phyloP scores from a whole-genome alignment of 2,888 invertebrate species.

The Odontomyia ornata region DNA sequence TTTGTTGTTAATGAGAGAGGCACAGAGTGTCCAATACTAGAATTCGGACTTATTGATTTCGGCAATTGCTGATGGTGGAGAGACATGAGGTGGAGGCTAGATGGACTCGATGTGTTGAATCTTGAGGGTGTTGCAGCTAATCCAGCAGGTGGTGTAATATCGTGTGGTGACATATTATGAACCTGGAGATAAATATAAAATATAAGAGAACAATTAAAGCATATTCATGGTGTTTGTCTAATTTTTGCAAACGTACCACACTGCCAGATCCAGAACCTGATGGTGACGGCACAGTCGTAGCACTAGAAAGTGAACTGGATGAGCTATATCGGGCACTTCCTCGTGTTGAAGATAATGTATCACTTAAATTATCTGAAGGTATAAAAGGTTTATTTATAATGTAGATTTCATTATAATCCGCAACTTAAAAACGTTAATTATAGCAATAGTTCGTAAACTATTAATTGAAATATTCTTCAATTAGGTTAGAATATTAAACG shows the following conservation, averaged over 20 bases:
- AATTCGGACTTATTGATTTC: constrained; percentile 45
- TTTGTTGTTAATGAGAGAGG: constrained; percentile 57
- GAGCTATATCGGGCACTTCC: constrained; percentile 64
- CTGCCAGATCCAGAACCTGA: constrained; percentile 34
- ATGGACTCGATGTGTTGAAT: constrained; percentile 51
- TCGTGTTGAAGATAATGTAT: constrained; percentile 59
- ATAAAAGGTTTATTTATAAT: background rate
- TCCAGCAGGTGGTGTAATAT: constrained; percentile 59
- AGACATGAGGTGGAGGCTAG: constrained; percentile 41
- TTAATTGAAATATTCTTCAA: too few species aligned
- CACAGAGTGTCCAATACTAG: constrained; percentile 47
- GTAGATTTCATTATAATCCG: too few species aligned
- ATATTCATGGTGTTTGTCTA: too few species aligned
- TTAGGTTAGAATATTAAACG: too few species aligned
- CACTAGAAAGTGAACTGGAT: constrained; percentile 66
- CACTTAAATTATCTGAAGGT: constrained; percentile 57
- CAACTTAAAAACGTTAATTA: too few species aligned
- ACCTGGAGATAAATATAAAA: too few species aligned
- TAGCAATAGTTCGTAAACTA: too few species aligned
- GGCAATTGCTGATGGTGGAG: constrained; percentile 3
- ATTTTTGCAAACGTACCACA: constrained; percentile 43
- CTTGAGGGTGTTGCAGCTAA: constrained; percentile 51
- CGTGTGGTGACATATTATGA: constrained; percentile 56
- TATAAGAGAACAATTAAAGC: background rate
- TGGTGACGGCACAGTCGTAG: constrained; percentile 66